Conservation (phyloP, 35 echinoderm and acorn worm genomes). For the Ptychodera flava region DNA sequence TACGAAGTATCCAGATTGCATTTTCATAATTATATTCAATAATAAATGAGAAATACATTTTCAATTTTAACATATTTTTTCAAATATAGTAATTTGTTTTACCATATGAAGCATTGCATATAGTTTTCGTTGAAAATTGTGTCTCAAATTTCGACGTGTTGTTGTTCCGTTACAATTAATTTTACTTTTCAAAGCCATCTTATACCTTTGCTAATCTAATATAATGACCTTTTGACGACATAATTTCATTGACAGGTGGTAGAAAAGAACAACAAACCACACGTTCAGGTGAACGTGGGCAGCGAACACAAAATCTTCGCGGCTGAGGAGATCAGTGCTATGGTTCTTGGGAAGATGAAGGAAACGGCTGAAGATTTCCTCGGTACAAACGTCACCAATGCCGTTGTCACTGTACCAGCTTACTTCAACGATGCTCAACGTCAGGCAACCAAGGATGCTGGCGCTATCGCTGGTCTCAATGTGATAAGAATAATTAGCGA, state of each 20-base stretch:
- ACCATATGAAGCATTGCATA: no score
- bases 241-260: slow-evolving; percentile 42
- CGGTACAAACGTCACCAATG: slow-evolving; percentile 68
- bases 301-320: slow-evolving; percentile 60
- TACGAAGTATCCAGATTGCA: no score
- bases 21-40: no score
- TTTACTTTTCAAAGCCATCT: no score
- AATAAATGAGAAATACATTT: no score
- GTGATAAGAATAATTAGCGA: slow-evolving; percentile 97
- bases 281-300: slow-evolving; percentile 54
- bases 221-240: slow-evolving; percentile 1
- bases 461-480: slow-evolving; percentile 86
- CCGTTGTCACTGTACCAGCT: slow-evolving; percentile 90
- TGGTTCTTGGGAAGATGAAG: slow-evolving; percentile 91
- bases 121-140: no score
- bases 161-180: no score
- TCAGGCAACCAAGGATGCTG: slow-evolving; percentile 95
- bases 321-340: slow-evolving; percentile 93
- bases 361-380: slow-evolving; percentile 80
- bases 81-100: no score
- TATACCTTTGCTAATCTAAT: no score
- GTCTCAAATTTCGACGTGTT: no score
- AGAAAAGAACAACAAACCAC: slow-evolving; percentile 90
- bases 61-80: no score
- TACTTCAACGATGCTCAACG: slow-evolving; percentile 99